A percentile compares a stretch with the other conserved stretches of the same genome.
These are phyloP conservation scores for Oriolus oriolus DNA, from an alignment of 2,113 vertebrate genomes.

Conservation along the genomic window DNA sequence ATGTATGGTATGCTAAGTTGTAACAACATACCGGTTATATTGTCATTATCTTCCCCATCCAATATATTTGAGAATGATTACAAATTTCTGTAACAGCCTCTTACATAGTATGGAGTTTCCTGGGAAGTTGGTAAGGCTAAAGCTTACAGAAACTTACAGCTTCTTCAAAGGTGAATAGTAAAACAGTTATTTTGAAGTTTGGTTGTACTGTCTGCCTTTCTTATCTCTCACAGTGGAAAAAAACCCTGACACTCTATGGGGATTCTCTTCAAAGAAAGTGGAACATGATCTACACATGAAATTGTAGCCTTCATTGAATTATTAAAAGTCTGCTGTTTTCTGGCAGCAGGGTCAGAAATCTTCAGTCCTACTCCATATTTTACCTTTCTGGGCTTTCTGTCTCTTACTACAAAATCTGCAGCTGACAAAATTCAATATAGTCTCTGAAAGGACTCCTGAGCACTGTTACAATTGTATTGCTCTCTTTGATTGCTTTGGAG, in stretches of 20 bases:
- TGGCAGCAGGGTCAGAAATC: neutral
- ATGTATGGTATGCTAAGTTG: neutral
- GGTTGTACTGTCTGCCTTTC: neutral
- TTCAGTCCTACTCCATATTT: neutral
- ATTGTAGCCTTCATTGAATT: slow-evolving; percentile 45
- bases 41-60: neutral
- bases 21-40: neutral
- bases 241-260: neutral
- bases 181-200: slow-evolving; percentile 24
- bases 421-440: neutral
- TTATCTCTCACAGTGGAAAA: neutral
- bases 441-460: neutral
- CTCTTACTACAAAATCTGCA: neutral
- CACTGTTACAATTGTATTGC: neutral
- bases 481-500: neutral
- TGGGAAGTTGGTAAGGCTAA: neutral
- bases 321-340: slow-evolving; percentile 30
- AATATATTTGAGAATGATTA: neutral
- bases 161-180: neutral
- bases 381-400: neutral
- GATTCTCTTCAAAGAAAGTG: slow-evolving; percentile 29
- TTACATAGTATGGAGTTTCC: neutral
- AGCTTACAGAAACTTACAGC: neutral
- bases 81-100: neutral
- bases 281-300: neutral